Percentiles rank a stretch among this genome's conserved stretches.
These are phyloP conservation scores for Triplophysa tibetana DNA, from an alignment of 2,113 vertebrate species.

Conservation along the genomic window DNA sequence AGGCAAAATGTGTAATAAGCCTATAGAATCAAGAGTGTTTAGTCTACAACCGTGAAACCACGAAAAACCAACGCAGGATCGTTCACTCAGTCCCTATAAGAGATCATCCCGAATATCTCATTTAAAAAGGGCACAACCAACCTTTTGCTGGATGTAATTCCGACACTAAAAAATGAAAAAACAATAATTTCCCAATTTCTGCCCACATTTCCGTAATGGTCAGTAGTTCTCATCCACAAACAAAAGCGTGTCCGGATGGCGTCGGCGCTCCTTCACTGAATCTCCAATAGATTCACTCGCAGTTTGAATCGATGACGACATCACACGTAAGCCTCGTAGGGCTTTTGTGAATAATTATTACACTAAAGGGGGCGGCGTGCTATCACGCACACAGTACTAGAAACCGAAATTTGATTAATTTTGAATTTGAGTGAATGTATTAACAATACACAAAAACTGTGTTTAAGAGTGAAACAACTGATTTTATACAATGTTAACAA, in stretches of 20 bases:
- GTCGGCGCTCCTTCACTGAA: slow-evolving; percentile 57
- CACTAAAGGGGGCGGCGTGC: neutral
- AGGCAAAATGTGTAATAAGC: neutral
- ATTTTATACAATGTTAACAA: neutral
- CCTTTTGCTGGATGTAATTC: slow-evolving; percentile 65
- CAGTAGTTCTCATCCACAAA: slow-evolving; percentile 67
- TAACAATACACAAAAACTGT: neutral
- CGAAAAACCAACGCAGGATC: slow-evolving; percentile 11
- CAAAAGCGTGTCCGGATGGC: slow-evolving; percentile 68
- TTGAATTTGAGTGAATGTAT: neutral
- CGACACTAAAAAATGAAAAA: slow-evolving; percentile 65
- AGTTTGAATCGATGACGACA: slow-evolving; percentile 60
- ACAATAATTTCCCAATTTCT: slow-evolving; percentile 68
- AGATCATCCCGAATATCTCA: neutral
- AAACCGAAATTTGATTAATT: neutral
- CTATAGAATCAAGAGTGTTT: neutral
- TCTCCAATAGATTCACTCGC: slow-evolving; percentile 56
- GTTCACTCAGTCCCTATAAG: neutral
- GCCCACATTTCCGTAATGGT: slow-evolving; percentile 72
- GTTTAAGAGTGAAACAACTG: neutral
- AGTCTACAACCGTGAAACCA: slow-evolving; percentile 1
- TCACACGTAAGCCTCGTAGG: neutral
- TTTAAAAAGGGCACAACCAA: slow-evolving; percentile 44
- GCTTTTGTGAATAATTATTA: slow-evolving; percentile 11
- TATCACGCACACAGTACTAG: neutral